Conservation (phyloP, 2,888 invertebrate genomes). For the Euplagia quadripunctaria region DNA sequence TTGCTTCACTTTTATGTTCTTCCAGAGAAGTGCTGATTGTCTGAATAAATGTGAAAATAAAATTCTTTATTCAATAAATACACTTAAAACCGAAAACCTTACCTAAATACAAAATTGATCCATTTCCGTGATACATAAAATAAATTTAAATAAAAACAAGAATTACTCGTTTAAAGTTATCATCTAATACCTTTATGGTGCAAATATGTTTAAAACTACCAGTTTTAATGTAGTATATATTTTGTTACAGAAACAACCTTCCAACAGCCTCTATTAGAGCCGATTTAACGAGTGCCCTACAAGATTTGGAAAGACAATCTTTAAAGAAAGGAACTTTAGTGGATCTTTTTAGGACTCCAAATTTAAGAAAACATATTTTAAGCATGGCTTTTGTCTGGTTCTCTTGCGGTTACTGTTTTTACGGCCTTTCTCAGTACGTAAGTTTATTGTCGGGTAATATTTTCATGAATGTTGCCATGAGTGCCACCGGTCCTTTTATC, state of each 20-base stretch:
- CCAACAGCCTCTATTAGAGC: conserved; percentile 79
- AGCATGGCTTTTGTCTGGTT: conserved; percentile 93
- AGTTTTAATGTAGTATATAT: background rate
- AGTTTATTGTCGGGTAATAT: conserved; percentile 93
- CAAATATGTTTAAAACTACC: too few species aligned
- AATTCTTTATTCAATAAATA: too few species aligned
- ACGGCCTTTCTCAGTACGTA: conserved; percentile 94
- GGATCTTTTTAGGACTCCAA: conserved; percentile 91
- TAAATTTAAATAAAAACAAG: too few species aligned
- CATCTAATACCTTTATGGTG: too few species aligned
- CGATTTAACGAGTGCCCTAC: conserved; percentile 72
- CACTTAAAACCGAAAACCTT: too few species aligned
- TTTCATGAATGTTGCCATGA: conserved; percentile 93
- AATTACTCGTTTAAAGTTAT: too few species aligned
- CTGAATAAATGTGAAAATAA: too few species aligned
- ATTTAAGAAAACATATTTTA: conserved; percentile 90
- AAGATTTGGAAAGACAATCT: conserved; percentile 63
- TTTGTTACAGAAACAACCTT: conserved; percentile 77
- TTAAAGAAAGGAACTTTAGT: conserved; percentile 86
- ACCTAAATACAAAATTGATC: too few species aligned
- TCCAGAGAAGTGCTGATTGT: too few species aligned
- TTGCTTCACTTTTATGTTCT: too few species aligned
- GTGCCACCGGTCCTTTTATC: conserved; percentile 88
- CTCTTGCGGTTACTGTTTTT: conserved; percentile 92
- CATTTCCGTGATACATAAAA: too few species aligned